Evolutionary conservation across 2,888 invertebrate genomes (phyloP), one percentile per base, ranked within the genome.

Genomic region (Acrobasis repandana): DNA sequence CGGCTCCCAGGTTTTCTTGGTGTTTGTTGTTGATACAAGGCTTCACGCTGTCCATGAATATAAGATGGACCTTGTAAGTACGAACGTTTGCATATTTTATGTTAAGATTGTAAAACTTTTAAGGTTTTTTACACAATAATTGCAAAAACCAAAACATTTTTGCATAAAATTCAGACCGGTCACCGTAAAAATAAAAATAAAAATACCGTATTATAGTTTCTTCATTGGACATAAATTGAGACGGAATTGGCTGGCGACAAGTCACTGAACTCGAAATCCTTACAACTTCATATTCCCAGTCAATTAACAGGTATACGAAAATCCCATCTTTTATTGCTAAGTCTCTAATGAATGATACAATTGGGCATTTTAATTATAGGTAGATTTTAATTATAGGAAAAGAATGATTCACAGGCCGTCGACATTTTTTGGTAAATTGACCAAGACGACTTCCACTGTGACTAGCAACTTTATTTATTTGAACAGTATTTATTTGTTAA

Each of bases 241-340:
- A 3, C 43, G 6, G n/a, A 43, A 43, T 43, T 11, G n/a, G 43
- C 43, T 43, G 43, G 43, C 43, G 43, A 43, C 43, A 43, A 48
- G 49, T 50, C 58, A 49, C 34, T 15, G 49, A 18, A 58, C 47
- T 47, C 28, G 15, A 33, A 56, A 56, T 52, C 18, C 57, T 58
- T 36, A 36, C 15, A 15, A 18, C 34, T 33, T 58, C 33, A 48
- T 46, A 47, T 58, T 57, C 36, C 47, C 33, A 48, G 57, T 58
- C 34, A 48, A 58, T 58, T 58, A 49, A 36, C 48, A 48, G 15
- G 33, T 58, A 48, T 36, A 34, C 48, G 49, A 36, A 20, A 49
- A 58, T 56, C 36, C 36, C 49, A 36, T 50, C 34, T 58, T 58
- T 10, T 58, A 50, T 20, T 50, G 48, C 48, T 48, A 57, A 57